Evolutionary conservation across 2,797 vertebrate genomes (phyloP).

Genomic region (Falco novaeseelandiae): DNA sequence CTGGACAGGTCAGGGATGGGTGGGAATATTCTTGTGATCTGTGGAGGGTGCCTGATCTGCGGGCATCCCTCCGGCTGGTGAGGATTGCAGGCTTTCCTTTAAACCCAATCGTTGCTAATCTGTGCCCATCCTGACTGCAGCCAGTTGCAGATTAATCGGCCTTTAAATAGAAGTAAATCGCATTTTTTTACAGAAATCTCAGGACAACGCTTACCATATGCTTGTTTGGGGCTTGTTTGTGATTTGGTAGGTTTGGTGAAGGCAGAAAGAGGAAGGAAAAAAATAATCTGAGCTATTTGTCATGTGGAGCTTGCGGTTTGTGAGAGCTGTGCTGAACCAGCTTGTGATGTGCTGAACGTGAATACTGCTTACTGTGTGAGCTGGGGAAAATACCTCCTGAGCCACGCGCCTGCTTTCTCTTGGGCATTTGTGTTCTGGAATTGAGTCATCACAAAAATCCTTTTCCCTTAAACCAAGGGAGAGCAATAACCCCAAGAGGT

Average conservation of each 20-base stretch:
- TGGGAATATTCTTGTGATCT: rapidly evolving
- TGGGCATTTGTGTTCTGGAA: background rate
- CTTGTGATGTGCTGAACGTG: background rate
- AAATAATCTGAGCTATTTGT: background rate
- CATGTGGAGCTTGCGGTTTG: background rate
- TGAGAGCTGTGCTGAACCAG: background rate
- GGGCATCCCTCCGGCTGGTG: rapidly evolving
- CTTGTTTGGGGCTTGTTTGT: background rate
- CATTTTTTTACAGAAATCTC: background rate
- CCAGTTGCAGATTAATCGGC: background rate
- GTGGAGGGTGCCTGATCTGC: background rate
- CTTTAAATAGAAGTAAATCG: background rate
- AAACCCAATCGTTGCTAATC: background rate
- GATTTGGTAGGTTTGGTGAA: background rate
- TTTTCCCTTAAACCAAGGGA: background rate
- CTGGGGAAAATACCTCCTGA: background rate
- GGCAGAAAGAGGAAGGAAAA: background rate
- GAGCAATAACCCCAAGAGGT: background rate
- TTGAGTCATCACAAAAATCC: background rate
- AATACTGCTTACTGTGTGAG: rapidly evolving
- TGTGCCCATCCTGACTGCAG: background rate
- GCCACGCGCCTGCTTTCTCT: rapidly evolving
- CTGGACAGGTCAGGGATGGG: background rate
- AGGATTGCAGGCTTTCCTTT: background rate
- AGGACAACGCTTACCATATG: background rate